These are phyloP conservation scores for Drosophila formosana DNA, from an alignment of 2,888 invertebrate species.

Conservation along the genomic window DNA sequence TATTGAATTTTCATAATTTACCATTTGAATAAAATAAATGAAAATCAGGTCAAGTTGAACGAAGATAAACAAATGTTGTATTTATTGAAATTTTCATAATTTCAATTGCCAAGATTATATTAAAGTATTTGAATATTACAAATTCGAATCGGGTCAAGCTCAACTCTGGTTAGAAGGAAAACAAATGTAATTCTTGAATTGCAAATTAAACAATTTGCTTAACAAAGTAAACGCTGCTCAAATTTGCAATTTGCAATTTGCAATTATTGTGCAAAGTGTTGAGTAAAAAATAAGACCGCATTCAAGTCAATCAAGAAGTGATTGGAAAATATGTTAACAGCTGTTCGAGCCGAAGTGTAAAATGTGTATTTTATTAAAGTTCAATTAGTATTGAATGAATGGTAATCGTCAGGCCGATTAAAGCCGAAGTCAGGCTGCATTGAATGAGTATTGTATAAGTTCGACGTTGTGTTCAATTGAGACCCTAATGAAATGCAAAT, in stretches of 20 bases:
- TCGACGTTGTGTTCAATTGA: too few relatives aligned
- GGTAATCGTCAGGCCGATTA: conserved; percentile 11
- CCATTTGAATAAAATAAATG: background rate
- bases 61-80: too few relatives aligned
- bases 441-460: conserved; percentile 21
- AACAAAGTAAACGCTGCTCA: background rate
- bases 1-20: background rate
- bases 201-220: background rate
- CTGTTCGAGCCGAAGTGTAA: background rate
- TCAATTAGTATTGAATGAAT: conserved; percentile 28
- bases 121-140: too few relatives aligned
- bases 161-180: too few relatives aligned
- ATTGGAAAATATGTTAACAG: conserved; percentile 6
- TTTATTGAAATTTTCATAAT: too few relatives aligned
- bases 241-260: background rate
- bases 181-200: too few relatives aligned
- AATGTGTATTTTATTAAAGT: conserved; percentile 4
- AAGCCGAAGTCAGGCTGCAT: conserved; percentile 16
- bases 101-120: too few relatives aligned
- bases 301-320: conserved; percentile 1
- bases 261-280: background rate
- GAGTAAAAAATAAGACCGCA: background rate
- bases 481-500: too few relatives aligned
- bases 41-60: too few relatives aligned
- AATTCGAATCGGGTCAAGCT: too few relatives aligned